These are phyloP conservation scores for Drosophila asahinai DNA, from an alignment of 1,140 invertebrate genomes.

Conservation along the genomic window DNA sequence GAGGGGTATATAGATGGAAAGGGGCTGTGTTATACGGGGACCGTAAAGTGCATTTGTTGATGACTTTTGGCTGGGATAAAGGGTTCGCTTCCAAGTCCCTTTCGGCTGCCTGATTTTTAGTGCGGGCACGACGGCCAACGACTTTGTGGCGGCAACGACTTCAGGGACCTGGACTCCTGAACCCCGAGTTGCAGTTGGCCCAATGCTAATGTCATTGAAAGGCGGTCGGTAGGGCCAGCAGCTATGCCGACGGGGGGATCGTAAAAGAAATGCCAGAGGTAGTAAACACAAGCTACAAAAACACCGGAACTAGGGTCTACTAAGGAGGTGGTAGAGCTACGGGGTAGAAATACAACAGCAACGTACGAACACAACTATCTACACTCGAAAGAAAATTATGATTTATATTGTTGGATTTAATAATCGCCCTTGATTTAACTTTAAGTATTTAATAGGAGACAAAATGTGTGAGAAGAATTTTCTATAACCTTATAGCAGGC, in stretches of 20 bases:
- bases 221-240: slow-evolving; percentile 58
- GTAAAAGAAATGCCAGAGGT: slow-evolving; percentile 76
- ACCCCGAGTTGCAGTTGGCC: slow-evolving; percentile 13
- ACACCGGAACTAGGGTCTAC: slow-evolving; percentile 31
- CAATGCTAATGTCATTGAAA: slow-evolving; percentile 77
- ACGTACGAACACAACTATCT: slow-evolving; percentile 53
- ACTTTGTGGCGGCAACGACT: slow-evolving; percentile 41
- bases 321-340: slow-evolving; percentile 24
- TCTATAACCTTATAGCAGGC: too few relatives aligned
- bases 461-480: too few relatives aligned
- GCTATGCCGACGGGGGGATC: slow-evolving; percentile 60
- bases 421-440: too few relatives aligned
- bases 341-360: slow-evolving; percentile 60
- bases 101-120: slow-evolving; percentile 55
- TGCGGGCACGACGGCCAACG: slow-evolving; percentile 33
- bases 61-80: slow-evolving; percentile 42
- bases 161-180: slow-evolving; percentile 20
- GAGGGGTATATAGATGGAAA: too few relatives aligned
- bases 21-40: neutral
- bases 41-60: slow-evolving; percentile 51
- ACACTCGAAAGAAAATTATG: slow-evolving; percentile 13
- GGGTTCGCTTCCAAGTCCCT: slow-evolving; percentile 34
- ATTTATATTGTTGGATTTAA: neutral
- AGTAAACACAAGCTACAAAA: slow-evolving; percentile 71
- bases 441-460: neutral